These are phyloP conservation scores for Syngnathus floridae DNA, from an alignment of 2,113 vertebrate species.

Conservation along the genomic window DNA sequence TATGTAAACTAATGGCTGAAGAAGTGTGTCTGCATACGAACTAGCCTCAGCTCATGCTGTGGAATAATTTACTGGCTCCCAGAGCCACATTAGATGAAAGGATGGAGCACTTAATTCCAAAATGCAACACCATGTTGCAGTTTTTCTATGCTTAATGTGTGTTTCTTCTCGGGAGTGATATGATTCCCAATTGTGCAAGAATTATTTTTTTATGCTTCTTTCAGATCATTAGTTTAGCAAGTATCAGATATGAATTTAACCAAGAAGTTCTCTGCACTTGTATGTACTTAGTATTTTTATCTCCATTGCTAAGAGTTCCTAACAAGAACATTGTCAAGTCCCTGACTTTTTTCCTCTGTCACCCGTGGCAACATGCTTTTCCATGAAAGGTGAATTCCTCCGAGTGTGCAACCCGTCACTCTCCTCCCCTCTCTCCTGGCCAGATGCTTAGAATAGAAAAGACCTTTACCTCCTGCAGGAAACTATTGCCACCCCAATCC, in stretches of 20 bases:
- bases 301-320: slow-evolving; percentile 32
- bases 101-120: slow-evolving; percentile 13
- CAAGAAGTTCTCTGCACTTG: not conserved
- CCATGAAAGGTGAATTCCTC: slow-evolving; percentile 67
- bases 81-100: slow-evolving; percentile 32
- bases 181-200: not conserved
- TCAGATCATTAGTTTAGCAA: slow-evolving; percentile 16
- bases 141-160: not conserved
- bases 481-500: slow-evolving; percentile 15
- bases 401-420: slow-evolving; percentile 34
- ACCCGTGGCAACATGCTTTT: slow-evolving; percentile 60
- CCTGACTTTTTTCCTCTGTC: slow-evolving; percentile 44
- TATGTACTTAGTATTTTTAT: not conserved
- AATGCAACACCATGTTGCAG: not conserved
- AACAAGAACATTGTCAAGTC: slow-evolving; percentile 28
- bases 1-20: slow-evolving; percentile 33
- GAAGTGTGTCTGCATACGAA: slow-evolving; percentile 49
- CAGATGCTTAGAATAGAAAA: slow-evolving; percentile 58
- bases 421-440: slow-evolving; percentile 34
- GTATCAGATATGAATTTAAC: slow-evolving; percentile 18
- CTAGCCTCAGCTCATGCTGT: slow-evolving; percentile 15
- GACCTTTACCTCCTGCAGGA: slow-evolving; percentile 39
- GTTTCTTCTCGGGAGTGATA: not conserved
- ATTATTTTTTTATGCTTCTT: not conserved
- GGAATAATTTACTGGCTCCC: slow-evolving; percentile 25